phyloP scores from a whole-genome alignment of 2,797 vertebrate genomes.

The Protosalanx chinensis region DNA sequence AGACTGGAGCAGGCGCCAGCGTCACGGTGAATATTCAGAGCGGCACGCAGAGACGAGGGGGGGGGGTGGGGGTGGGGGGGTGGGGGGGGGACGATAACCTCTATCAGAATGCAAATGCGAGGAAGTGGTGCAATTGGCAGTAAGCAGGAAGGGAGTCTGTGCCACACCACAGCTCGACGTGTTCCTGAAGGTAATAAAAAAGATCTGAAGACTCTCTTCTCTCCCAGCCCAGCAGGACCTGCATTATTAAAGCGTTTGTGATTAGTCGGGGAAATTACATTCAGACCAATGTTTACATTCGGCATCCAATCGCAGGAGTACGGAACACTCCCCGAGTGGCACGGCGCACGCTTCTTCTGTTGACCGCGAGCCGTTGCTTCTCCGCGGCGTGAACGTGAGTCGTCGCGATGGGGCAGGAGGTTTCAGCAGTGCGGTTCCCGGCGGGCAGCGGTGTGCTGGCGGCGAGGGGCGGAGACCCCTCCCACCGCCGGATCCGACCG shows the following conservation, averaged over 20 bases:
- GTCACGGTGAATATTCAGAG: slow-evolving; percentile 59
- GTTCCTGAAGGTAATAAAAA: too few relatives aligned
- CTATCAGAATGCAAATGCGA: slow-evolving; percentile 62
- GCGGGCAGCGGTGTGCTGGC: too few relatives aligned
- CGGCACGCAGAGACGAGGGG: slow-evolving; percentile 45
- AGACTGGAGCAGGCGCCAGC: slow-evolving; percentile 20
- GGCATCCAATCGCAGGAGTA: slow-evolving; percentile 30
- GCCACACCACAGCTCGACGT: background rate
- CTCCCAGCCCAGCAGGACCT: slow-evolving; percentile 54
- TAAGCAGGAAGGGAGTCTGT: slow-evolving; percentile 14
- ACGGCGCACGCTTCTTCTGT: background rate
- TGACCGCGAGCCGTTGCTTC: too few relatives aligned
- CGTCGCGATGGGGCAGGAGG: background rate
- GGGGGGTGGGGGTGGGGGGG: too few relatives aligned
- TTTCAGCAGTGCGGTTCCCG: background rate
- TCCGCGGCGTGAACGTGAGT: too few relatives aligned
- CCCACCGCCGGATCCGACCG: slow-evolving; percentile 31
- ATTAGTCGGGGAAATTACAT: slow-evolving; percentile 71
- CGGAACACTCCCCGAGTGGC: too few relatives aligned
- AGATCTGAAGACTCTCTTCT: slow-evolving; percentile 20
- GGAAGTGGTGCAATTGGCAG: slow-evolving; percentile 44
- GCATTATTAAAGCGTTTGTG: slow-evolving; percentile 77
- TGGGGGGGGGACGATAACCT: slow-evolving; percentile 45
- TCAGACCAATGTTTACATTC: slow-evolving; percentile 54
- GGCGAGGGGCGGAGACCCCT: background rate